Evolutionary conservation across 2,797 vertebrate species (phyloP), one percentile per base, ranked within the genome.

Genomic region (Hippoglossus hippoglossus): DNA sequence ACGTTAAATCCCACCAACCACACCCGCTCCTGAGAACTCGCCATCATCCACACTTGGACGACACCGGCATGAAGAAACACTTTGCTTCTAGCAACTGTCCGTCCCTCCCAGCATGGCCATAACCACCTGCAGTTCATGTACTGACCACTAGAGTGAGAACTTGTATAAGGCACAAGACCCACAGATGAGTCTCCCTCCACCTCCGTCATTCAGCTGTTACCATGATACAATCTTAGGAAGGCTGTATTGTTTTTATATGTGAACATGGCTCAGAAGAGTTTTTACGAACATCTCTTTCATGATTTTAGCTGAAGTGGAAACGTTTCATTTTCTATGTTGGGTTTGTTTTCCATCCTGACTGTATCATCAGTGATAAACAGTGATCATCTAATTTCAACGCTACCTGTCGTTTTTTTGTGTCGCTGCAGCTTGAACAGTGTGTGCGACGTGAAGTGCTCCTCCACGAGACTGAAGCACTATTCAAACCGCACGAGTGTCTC

Each of bases 91-190:
- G 55, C 77, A 50, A 49, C 44, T 47, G 50, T 60, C 56, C 15
- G 64, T 67, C 64, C 52, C 78, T 62, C 51, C 24, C 59, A 67
- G 61, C 63, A 67, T 67, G 68, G 28, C 77, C 69, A 28, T 22
- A 68, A 54, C 41, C 58, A 59, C 7, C 63, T 91, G 93, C 88
- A 95, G 82, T 94, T 91, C 80, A 56, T 49, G 3, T 31, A 21
- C 21, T 15, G 63, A 71, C 94, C 95, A 95, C 91, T 93, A 95
- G 95, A 94, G 94, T 94, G 94, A 89, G 94, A 94, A 93, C 93
- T 94, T 94, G 95, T 92, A 94, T 94, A 94, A 95, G 93, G 85
- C 78, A 93, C 86, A 86, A 77, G 70, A 73, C 62, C 65, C 25
- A 4, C 47, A 63, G 64, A 60, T 1, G 13, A 74, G 54, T 54